Evolutionary conservation across 1,140 invertebrate genomes (phyloP), one percentile per base, ranked within the genome.

Genomic region (Chionoecetes opilio): DNA sequence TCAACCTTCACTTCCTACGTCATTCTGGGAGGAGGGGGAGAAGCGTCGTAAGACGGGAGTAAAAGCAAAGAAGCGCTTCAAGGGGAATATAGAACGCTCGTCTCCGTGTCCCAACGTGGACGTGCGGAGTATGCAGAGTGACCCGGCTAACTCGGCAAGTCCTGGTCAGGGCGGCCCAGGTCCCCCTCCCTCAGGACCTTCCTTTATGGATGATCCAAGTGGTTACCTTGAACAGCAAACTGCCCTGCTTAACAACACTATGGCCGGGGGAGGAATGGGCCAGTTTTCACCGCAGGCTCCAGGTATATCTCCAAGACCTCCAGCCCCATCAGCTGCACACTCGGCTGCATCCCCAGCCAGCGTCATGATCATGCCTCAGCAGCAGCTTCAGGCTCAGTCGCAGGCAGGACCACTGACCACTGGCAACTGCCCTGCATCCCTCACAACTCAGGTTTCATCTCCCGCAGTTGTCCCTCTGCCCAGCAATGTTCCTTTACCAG

Each of bases 151-250:
- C 82, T 82, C 95, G n/a, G 46, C 87, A 38, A 82, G 90, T 17
- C 84, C 38, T 86, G 92, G 95, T 0, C 95, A 93, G n/a, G 92
- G 95, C 37, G 92, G 92, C 11, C 95, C 95, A 46, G 92, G 92
- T 34, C 88, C 92, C 82, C 93, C 95, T 91, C 34, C 91, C 37
- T 91, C 95, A 35, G 97, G 96, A 96, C 98, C 98, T 0, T 98
- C 98, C 63, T 99, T 99, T 96, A 98, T 99, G 97, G 98, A 99
- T 96, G 98, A 99, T 97, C 98, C 98, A 0, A 99, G 98, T 96
- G 98, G 98, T 5, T 99, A 99, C 97, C 97, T 99, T 92, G 98
- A 98, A 6, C 98, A 99, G 96, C 98, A 99, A 96, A 99, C 98
- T 0, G 98, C 98, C 37, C 96, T 99, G 93, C 96, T 99, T 37